Base-by-base conservation (phyloP, 1,140 invertebrate genomes). In the Orchestia grillus region DNA sequence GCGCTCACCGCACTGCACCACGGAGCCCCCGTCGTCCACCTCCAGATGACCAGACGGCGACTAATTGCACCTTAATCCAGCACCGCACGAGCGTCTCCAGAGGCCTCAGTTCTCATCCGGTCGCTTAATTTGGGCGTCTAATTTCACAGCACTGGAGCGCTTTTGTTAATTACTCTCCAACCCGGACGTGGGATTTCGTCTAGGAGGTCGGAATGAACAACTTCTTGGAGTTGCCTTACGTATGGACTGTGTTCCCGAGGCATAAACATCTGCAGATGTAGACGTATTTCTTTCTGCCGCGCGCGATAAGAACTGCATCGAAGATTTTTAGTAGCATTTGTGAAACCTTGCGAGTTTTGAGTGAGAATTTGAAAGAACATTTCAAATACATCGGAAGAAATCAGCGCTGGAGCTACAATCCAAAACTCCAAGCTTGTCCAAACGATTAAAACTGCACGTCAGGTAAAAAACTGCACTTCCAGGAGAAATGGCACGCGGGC, bases 51-150 rank as follows among this genome's bases (percentile, higher is more conserved):
- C 88, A 44, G 88, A 43, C 88, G 0, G 44, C 41, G 88, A 91
- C 92, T 94, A 94, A 94, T 94, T 94, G 92, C 92, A 44, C 92
- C 47, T 94, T 94, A 94, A 94, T 94, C 36, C 44, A 44, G 47
- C 47, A 40, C 44, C 6, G 40, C 43, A 15, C 44, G 8, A 47
- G 92, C 44, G 19, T 47, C 92, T 47, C 92, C 36, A 42, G n/a
- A 90, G 88, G n/a, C 88, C 88, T 8, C 41, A 8, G 62, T 77
- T 77, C 36, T 36, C 62, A 28, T 36, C 62, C 36, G 19, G 6
- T 53, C 47, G 47, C 19, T 28, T 36, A 77, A 77, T 77, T 77
- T 77, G 28, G 62, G 28, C 62, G 62, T 77, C 62, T 77, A 77
- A 77, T 77, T 77, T 77, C 62, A 77, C 15, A 36, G 88, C 43